phyloP scores from a whole-genome alignment of 2,888 invertebrate species.

The Cryptocheilus praepositus region DNA sequence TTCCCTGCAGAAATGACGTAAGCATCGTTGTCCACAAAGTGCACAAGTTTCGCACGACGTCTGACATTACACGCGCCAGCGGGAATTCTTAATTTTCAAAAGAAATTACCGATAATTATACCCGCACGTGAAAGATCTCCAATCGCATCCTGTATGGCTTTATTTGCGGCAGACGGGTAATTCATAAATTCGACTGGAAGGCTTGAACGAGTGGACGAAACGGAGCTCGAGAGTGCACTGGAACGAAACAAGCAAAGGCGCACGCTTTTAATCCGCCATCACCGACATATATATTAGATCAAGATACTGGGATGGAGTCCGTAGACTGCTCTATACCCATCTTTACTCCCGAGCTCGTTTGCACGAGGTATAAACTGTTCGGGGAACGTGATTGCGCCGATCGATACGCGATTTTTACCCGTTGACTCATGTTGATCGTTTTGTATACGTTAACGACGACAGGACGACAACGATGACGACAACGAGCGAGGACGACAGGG shows the following conservation, averaged over 20 bases:
- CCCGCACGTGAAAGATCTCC: no score
- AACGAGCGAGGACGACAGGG: conserved; percentile 9
- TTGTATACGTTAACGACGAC: conserved; percentile 39
- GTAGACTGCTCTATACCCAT: conserved; percentile 2
- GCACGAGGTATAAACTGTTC: conserved; percentile 46
- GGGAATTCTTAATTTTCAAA: not conserved
- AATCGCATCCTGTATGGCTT: no score
- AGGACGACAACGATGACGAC: conserved; percentile 9
- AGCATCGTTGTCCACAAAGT: not conserved
- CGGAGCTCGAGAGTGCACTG: not conserved
- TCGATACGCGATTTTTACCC: conserved; percentile 20
- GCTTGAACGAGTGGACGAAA: no score
- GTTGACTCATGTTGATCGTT: conserved; percentile 24
- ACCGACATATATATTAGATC: conserved; percentile 5
- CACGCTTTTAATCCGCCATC: not conserved
- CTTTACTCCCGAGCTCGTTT: conserved; percentile 35
- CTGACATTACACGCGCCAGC: not conserved
- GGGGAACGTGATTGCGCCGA: conserved; percentile 42
- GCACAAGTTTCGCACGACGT: conserved; percentile 3
- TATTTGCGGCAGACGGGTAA: no score
- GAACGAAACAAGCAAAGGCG: not conserved
- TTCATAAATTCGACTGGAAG: no score
- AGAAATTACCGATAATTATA: not conserved
- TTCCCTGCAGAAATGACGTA: no score
- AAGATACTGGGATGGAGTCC: not conserved